phyloP scores from a whole-genome alignment of 1,140 invertebrate genomes.

The Physella acuta region DNA sequence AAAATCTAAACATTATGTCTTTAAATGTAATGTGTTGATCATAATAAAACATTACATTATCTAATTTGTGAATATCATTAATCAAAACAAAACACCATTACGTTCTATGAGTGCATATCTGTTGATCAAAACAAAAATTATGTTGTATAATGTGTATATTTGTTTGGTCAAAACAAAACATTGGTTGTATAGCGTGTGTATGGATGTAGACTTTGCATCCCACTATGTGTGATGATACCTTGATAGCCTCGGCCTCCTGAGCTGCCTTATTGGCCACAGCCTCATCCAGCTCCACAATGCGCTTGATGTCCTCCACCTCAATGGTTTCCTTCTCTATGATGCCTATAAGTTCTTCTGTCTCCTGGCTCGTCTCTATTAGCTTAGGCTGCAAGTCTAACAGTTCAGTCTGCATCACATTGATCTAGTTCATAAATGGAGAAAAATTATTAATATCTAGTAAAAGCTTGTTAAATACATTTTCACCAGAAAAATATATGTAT shows the following conservation, averaged over 20 bases:
- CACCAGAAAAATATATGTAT: too few species aligned
- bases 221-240: constrained; percentile 45
- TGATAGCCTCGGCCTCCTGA: constrained; percentile 55
- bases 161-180: not conserved
- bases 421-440: too few species aligned
- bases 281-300: constrained; percentile 57
- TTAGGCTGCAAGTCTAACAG: constrained; percentile 58
- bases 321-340: constrained; percentile 57
- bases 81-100: not conserved
- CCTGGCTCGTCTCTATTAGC: constrained; percentile 54
- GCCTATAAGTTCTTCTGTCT: constrained; percentile 57
- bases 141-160: not conserved
- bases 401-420: constrained; percentile 58
- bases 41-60: too few species aligned
- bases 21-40: too few species aligned
- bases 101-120: not conserved
- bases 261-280: constrained; percentile 54
- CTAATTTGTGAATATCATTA: not conserved
- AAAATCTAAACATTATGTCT: too few species aligned
- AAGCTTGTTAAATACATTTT: too few species aligned
- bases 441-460: too few species aligned
- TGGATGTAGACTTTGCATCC: too few species aligned
- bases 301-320: constrained; percentile 57
- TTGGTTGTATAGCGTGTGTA: too few species aligned
- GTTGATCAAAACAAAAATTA: constrained; percentile 1